These are phyloP conservation scores for Melinaea menophilus DNA, from an alignment of 2,888 invertebrate genomes.

Conservation along the genomic window DNA sequence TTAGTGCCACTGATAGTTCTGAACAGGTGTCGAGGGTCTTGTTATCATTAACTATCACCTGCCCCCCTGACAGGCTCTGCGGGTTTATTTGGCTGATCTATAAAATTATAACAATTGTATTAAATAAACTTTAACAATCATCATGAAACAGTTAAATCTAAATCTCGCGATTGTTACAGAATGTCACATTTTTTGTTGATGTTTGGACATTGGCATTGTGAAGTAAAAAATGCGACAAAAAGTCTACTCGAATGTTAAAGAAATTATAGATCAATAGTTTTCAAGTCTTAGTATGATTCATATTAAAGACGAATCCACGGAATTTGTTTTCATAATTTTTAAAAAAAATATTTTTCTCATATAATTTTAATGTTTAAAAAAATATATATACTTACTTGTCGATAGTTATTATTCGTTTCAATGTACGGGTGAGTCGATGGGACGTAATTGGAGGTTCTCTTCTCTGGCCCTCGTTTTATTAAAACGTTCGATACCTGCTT, in stretches of 20 bases:
- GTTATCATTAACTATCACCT: conserved; percentile 50
- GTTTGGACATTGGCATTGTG: no score
- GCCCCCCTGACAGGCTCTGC: conserved; percentile 56
- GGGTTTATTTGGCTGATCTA: conserved; percentile 59
- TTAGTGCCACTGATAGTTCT: conserved; percentile 47
- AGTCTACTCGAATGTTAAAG: no score
- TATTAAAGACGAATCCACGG: no score
- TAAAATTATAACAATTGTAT: conserved; percentile 22
- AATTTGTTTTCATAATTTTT: no score
- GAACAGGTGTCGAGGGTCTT: conserved; percentile 16
- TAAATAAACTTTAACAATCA: background rate
- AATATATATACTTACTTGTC: conserved; percentile 32
- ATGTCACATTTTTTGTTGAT: no score
- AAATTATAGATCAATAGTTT: no score
- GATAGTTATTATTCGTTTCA: conserved; percentile 15
- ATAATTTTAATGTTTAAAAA: no score
- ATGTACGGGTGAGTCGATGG: conserved; percentile 34
- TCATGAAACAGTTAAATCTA: background rate
- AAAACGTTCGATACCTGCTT: conserved; percentile 44
- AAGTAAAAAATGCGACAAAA: no score
- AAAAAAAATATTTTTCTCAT: no score
- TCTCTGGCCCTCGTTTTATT: conserved; percentile 39
- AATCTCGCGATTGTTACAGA: no score
- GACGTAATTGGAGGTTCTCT: conserved; percentile 14
- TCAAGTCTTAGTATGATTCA: no score